Evolutionary conservation across 2,888 invertebrate genomes (phyloP), one percentile per base, ranked within the genome.

Genomic region (Heteromurus nitidus): DNA sequence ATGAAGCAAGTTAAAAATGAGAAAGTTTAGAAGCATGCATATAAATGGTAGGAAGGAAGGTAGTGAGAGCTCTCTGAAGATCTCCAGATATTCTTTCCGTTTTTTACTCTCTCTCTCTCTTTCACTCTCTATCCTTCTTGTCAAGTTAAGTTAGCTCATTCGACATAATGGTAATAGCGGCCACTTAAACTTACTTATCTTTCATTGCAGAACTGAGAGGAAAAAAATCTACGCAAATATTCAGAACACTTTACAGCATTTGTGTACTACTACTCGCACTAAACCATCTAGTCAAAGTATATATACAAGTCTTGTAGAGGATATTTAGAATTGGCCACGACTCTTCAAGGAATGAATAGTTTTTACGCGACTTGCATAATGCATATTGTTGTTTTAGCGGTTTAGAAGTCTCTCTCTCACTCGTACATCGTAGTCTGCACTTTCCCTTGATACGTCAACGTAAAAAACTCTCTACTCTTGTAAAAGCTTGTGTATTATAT

Each of bases 311-410:
- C 72, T 47, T 44, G 36, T 31, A 13, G 18, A 65, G 50, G 53
- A 64, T 55, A 36, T 31, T 58, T 50, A 11, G 18, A 68, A 67
- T 76, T 76, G 68, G 65, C 64, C 65, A 60, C 30, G 55, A 58
- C 60, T 75, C 44, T 50, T n/a, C 22, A 68, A 68, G 44, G 76
- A 77, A 77, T 77, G 77, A 77, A 77, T 69, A 77, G 77, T 77
- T 77, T 77, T 77, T 77, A 77, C 69, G 77, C 69, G 77, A 77
- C 77, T 69, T 69, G 77, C 69, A 69, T 77, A 77, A 77, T 77
- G 36, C 69, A 69, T 77, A 69, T 69, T 77, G 68, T 69, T 77
- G 58, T 74, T 67, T 67, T 44, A 67, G 67, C 44, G 75, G 67
- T 65, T 60, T 65, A 20, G 36, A 18, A 16, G 1, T 5, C 16